Conservation (phyloP, 2,113 vertebrate species). For the Gallinago media region DNA sequence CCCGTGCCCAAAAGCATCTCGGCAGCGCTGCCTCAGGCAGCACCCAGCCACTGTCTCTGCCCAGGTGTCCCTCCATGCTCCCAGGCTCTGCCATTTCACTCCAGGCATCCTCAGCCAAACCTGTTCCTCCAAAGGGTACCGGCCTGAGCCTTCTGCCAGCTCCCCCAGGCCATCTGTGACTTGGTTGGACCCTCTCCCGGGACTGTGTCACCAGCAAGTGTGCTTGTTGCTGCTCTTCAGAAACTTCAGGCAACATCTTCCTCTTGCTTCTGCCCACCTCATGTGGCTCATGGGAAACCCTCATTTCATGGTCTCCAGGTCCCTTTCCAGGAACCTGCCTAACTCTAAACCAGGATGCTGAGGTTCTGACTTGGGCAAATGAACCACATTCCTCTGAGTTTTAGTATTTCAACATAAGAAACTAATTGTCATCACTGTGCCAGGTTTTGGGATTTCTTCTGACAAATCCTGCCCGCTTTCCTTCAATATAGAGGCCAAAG, state of each 20-base stretch:
- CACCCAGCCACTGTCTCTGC: neutral
- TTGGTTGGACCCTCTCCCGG: neutral
- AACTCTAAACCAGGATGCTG: rapidly evolving
- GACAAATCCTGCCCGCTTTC: neutral
- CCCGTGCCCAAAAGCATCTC: rapidly evolving
- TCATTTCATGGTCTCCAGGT: neutral
- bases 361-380: neutral
- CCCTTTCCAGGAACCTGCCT: neutral
- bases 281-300: rapidly evolving
- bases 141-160: neutral
- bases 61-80: neutral
- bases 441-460: neutral
- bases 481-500: neutral
- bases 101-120: rapidly evolving
- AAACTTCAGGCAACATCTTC: neutral
- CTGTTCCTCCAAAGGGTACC: rapidly evolving
- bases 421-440: neutral
- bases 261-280: neutral
- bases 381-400: neutral
- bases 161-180: rapidly evolving
- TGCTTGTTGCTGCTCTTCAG: neutral
- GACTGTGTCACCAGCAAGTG: neutral
- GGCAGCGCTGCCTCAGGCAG: neutral
- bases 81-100: neutral
- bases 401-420: neutral